phyloP scores from a whole-genome alignment of 2,113 vertebrate species.

The Promerops cafer region DNA sequence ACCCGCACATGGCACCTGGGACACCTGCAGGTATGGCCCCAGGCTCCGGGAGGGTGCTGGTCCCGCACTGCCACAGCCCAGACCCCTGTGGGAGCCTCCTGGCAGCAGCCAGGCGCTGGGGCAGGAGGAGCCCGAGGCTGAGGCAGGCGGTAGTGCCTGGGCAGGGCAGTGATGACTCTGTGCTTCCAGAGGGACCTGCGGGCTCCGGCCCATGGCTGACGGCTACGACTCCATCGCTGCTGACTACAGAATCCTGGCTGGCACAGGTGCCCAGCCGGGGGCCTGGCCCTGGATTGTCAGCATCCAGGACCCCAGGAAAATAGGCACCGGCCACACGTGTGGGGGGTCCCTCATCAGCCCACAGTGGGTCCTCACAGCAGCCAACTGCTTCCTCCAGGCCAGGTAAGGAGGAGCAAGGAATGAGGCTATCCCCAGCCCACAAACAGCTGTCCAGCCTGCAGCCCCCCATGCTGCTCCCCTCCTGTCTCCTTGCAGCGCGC shows the following conservation, averaged over 20 bases:
- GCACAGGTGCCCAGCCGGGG: neutral
- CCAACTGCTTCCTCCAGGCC: neutral
- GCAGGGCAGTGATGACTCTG: neutral
- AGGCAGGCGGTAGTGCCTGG: too few species aligned
- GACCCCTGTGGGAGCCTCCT: neutral
- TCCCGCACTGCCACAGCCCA: neutral
- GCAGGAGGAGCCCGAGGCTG: rapidly evolving
- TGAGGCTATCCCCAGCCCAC: too few species aligned
- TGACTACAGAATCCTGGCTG: neutral
- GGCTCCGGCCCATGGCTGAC: conserved; percentile 4
- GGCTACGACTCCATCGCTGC: neutral
- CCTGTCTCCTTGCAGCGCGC: neutral
- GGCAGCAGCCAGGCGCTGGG: neutral
- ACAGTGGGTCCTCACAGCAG: neutral
- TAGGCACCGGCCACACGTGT: neutral
- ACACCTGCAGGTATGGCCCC: neutral
- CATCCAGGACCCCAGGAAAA: neutral
- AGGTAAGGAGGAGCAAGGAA: neutral
- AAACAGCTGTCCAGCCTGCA: neutral
- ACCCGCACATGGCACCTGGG: neutral
- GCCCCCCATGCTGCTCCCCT: neutral
- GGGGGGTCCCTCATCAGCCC: neutral
- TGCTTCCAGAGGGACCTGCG: neutral
- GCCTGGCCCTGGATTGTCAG: conserved; percentile 4
- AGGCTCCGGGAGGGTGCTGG: neutral